phyloP scores from a whole-genome alignment of 2,797 vertebrate genomes.

The Poeciliopsis paucimaculata region DNA sequence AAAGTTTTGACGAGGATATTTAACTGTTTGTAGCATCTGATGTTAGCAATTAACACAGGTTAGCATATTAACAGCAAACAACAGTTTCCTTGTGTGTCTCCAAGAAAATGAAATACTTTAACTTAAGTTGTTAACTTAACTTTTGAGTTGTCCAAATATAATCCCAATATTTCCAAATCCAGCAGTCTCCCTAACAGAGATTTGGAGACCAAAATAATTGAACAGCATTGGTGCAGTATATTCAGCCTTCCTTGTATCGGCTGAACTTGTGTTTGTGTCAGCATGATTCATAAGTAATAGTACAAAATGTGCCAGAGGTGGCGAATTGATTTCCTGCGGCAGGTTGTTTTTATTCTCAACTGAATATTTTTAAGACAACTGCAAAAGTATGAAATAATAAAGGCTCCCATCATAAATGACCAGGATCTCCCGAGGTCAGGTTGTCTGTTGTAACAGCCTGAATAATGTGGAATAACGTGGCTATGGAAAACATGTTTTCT shows the following conservation, averaged over 20 bases:
- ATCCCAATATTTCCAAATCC: background rate
- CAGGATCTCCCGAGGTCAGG: background rate
- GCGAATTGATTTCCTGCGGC: background rate
- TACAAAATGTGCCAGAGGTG: background rate
- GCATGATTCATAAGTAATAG: background rate
- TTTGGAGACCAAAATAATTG: background rate
- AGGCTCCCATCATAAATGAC: background rate
- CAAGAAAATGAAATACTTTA: background rate
- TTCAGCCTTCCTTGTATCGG: background rate
- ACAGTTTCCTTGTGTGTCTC: background rate
- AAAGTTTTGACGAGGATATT: background rate
- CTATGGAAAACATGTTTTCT: background rate
- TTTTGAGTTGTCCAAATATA: background rate
- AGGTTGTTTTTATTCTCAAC: background rate
- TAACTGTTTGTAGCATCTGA: background rate
- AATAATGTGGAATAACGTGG: background rate
- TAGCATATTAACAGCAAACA: background rate
- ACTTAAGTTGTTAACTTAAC: too few species aligned
- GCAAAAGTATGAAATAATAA: background rate
- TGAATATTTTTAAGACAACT: background rate
- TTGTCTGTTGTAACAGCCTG: background rate
- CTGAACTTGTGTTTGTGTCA: background rate
- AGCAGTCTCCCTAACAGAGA: background rate
- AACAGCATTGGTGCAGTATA: background rate
- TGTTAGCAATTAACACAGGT: too few species aligned